These are phyloP conservation scores for Albula glossodonta DNA, from an alignment of 2,113 vertebrate species.

Conservation along the genomic window DNA sequence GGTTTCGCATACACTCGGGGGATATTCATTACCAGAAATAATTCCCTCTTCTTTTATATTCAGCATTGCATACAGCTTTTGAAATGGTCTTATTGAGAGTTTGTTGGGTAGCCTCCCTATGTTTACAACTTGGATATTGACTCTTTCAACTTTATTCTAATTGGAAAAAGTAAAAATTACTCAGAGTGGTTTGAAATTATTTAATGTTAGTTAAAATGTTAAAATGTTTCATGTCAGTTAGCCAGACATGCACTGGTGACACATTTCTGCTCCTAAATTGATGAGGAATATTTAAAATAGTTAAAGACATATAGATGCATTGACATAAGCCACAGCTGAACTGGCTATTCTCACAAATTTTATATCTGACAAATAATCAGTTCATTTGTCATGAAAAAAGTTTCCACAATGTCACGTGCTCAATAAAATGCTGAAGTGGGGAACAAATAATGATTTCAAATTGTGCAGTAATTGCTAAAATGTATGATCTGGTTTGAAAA, in stretches of 20 bases:
- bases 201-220: too few species aligned
- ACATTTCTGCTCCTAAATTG: background rate
- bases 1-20: background rate
- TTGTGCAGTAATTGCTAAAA: background rate
- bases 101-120: background rate
- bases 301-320: background rate
- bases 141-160: background rate
- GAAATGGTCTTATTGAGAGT: conserved; percentile 14
- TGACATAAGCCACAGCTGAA: background rate
- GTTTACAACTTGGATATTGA: background rate
- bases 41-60: conserved; percentile 43
- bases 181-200: background rate
- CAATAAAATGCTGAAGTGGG: background rate
- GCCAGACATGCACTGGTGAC: background rate
- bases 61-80: conserved; percentile 52
- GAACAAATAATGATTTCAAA: background rate
- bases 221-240: background rate
- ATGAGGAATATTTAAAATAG: background rate
- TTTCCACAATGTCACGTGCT: background rate
- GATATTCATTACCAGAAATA: conserved; percentile 5
- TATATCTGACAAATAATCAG: background rate
- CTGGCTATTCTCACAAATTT: background rate
- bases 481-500: background rate
- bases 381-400: background rate
- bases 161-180: background rate